Evolutionary conservation across 2,113 vertebrate genomes (phyloP).

Genomic region (Platycercus adscitus): DNA sequence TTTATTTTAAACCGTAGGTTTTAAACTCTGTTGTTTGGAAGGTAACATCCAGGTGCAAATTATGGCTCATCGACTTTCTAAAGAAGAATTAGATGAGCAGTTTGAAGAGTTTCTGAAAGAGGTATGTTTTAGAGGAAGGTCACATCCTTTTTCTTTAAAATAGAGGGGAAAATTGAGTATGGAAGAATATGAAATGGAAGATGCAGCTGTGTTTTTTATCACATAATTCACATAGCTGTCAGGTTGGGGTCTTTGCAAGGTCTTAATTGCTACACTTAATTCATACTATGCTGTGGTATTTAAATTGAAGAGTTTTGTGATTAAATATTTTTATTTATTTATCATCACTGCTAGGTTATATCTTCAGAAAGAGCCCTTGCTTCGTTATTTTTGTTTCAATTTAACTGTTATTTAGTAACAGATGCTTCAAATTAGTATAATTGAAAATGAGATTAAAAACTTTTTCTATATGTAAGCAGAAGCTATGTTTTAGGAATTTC

Average conservation of each 20-base stretch:
- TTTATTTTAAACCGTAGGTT: background rate
- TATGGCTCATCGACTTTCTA: constrained; percentile 83
- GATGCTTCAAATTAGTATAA: background rate
- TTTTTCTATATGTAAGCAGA: background rate
- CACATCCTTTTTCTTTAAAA: background rate
- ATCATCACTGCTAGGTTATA: background rate
- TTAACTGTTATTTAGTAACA: background rate
- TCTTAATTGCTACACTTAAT: background rate
- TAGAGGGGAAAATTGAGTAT: background rate
- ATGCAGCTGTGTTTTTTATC: background rate
- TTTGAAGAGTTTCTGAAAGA: constrained; percentile 95
- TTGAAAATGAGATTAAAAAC: background rate
- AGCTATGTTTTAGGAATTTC: background rate
- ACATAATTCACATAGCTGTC: background rate
- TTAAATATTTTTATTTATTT: background rate
- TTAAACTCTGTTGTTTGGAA: background rate
- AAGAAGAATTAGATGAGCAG: constrained; percentile 89
- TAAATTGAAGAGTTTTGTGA: background rate
- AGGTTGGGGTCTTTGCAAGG: background rate
- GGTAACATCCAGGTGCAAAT: background rate
- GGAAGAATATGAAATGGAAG: background rate
- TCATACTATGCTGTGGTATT: background rate
- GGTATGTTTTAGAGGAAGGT: constrained; percentile 72
- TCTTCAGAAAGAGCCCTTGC: background rate
- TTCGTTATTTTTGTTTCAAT: background rate